These are phyloP conservation scores for Notechis scutatus DNA, from an alignment of 2,113 vertebrate genomes.

Conservation along the genomic window DNA sequence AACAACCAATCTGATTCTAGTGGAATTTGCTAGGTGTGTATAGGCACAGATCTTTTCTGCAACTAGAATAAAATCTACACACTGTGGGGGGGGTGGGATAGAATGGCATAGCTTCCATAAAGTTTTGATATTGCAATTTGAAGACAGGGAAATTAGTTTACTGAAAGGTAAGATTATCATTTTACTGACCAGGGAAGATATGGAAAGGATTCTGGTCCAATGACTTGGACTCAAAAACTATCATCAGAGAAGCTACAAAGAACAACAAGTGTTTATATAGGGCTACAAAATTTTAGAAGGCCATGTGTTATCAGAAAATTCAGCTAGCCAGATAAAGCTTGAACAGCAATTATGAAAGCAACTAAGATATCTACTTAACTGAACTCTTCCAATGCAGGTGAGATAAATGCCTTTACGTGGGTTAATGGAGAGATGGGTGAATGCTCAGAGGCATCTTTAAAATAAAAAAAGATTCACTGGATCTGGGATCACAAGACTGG, in stretches of 20 bases:
- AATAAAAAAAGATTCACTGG: neutral
- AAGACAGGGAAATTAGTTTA: neutral
- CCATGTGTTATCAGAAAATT: neutral
- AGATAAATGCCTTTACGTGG: neutral
- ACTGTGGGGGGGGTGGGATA: neutral
- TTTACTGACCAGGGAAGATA: neutral
- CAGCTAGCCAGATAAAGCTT: neutral
- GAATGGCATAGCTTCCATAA: neutral
- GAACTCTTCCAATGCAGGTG: neutral
- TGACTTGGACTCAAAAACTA: neutral
- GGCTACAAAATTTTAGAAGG: neutral
- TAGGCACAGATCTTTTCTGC: neutral
- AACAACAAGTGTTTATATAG: neutral
- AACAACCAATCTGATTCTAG: neutral
- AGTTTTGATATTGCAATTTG: neutral
- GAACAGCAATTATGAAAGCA: neutral
- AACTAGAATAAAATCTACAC: neutral
- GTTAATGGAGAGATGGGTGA: neutral
- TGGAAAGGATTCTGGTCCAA: neutral
- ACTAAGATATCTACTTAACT: neutral
- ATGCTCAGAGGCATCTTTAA: neutral
- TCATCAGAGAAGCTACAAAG: neutral
- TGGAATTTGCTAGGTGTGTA: neutral
- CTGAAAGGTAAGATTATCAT: neutral
- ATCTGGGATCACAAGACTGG: neutral